Base-by-base conservation (phyloP, 2,113 vertebrate species). In the Phalacrocorax aristotelis region DNA sequence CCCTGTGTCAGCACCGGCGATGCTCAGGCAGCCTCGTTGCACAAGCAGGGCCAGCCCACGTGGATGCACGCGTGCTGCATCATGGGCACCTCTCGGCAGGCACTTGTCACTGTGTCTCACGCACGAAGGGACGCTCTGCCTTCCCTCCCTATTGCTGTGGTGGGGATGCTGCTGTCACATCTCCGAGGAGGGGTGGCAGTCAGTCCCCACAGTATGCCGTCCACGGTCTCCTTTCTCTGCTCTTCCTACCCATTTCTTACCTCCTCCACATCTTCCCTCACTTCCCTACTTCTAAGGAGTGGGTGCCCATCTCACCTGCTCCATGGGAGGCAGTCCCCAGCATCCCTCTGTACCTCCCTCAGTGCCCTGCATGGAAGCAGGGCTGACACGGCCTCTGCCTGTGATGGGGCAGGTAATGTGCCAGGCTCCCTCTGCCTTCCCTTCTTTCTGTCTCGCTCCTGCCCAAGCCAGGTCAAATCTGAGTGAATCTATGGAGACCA, bases 341-440 rank as follows among this genome's bases (percentile, higher is more conserved):
- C 98, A 95, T 97, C 97, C 97, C 96, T 97, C 98, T 61, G 44
- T 91, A 95, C 98, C 95, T 96, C 83, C 97, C 97, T 97, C 87
- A 77, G 98, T 97, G 97, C 96, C 93, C 87, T 19, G 26, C 97
- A 95, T 96, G 98, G 98, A 98, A 98, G 98, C 40, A 19, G 49
- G 64, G 58, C 60, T 72, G 69, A 12, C 58, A 9, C 5, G 38
- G 66, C 42, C 21, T 58, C 80, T 89, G 71, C 62, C 49, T 44
- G 58, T 9, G 36, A 27, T 34, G 36, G n/a, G 18, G 27, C 36
- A 44, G 54, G 5, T 52, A 46, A 22, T 2, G 5, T 60, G 57
- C 66, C 46, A 49, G 27, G 48, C n/a, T 85, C 46, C 48, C 27
- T 71, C 48, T 78, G 61, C 51, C 21, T 92, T 62, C 52, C 17